Base-by-base conservation (phyloP, 1,140 invertebrate genomes). In the Drosophila teissieri region DNA sequence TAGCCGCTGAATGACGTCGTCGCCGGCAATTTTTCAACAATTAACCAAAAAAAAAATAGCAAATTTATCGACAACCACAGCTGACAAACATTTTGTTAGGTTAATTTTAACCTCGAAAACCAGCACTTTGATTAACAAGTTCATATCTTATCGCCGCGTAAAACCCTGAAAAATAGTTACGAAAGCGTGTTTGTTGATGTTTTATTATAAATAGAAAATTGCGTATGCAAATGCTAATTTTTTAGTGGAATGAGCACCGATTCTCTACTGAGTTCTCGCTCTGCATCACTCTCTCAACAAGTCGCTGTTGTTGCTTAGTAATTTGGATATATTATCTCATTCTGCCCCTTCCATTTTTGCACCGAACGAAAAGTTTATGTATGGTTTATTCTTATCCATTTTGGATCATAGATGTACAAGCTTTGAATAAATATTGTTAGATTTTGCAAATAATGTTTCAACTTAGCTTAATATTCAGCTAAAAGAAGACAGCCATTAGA, bases 191-290 rank as follows among this genome's bases (percentile, higher is more conserved):
- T 11, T 80, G 61, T 76, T 86, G 64, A 79, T 84, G 56, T 80
- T 88, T 82, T 82, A 80, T 78, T 91, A 91, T 88, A 91, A 91
- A 91, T 91, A 91, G 90, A 91, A 91, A 90, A 91, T 91, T 91
- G 90, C 90, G 90, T 91, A 91, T 83, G 85, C 82, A 79, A 68
- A 78, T 91, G 85, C 77, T 90, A 86, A 79, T 82, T 80, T 37
- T 73, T 68, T 76, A 22, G 61, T 63, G 31, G 24, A 55, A 17
- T 14, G 56, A 58, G 56, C 48, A 51, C n/a, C 24, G 8, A 40
- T 56, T 64, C 54, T 24, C 24, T 24, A 24, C 24, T 4, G 24
- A 24, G 24, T 24, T 24, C 24, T 56, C 46, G 15, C 14, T 52
- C 31, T 39, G 22, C 46, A 24, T 56, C n/a, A 17, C 48, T 36